phyloP scores from a whole-genome alignment of 2,113 vertebrate species.

The Talpa occidentalis region DNA sequence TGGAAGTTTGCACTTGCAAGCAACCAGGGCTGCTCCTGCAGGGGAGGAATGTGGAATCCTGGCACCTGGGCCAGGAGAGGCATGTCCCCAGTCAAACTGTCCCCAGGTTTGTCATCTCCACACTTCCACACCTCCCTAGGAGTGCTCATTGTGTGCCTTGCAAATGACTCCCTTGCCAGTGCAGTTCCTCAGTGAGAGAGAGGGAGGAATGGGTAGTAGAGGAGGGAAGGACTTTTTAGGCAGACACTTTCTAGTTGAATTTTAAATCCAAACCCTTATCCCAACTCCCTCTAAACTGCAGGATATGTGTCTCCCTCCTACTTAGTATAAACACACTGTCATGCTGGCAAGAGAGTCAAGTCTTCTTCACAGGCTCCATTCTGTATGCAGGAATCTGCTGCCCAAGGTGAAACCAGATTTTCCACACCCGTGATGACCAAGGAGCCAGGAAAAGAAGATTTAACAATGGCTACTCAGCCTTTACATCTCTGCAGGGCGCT shows the following conservation, averaged over 20 bases:
- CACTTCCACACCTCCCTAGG: slow-evolving; percentile 30
- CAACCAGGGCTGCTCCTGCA: neutral
- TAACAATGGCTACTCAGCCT: too few species aligned
- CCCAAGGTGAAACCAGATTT: too few species aligned
- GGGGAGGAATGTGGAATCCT: neutral
- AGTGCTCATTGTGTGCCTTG: neutral
- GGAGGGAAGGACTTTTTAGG: neutral
- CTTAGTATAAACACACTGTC: neutral
- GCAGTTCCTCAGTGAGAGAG: neutral
- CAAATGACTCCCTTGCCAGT: neutral
- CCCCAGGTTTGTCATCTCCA: neutral
- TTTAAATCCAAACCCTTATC: slow-evolving; percentile 3
- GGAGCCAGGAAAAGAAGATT: too few species aligned
- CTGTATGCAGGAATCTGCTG: too few species aligned
- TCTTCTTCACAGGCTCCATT: too few species aligned
- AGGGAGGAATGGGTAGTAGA: neutral
- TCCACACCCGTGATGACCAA: too few species aligned
- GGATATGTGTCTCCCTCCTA: neutral
- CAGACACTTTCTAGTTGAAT: slow-evolving; percentile 30
- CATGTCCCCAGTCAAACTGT: neutral
- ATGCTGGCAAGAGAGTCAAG: too few species aligned
- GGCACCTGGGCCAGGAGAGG: neutral
- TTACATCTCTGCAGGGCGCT: too few species aligned
- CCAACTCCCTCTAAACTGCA: neutral
- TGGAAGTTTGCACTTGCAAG: neutral